Evolutionary conservation across 1,140 invertebrate species (phyloP).

Genomic region (Bombus pascuorum): DNA sequence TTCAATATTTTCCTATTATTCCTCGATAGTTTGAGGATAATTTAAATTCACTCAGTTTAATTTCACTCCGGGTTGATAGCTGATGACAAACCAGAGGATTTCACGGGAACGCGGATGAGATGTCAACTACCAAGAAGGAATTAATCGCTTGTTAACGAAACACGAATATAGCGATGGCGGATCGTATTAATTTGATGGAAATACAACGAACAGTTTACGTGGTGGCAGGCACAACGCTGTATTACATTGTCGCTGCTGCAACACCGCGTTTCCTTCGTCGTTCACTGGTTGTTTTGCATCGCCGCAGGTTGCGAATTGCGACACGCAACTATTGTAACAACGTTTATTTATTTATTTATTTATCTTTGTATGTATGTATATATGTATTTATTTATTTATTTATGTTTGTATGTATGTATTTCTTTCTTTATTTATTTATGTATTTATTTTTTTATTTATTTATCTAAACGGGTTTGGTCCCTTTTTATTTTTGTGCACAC

Average conservation of each 20-base stretch:
- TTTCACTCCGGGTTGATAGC: too few relatives aligned
- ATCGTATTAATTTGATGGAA: constrained; percentile 9
- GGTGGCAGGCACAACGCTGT: background rate
- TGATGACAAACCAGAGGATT: background rate
- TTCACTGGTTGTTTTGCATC: background rate
- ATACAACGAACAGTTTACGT: background rate
- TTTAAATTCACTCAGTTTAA: too few relatives aligned
- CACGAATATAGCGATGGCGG: background rate
- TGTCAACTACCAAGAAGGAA: constrained; percentile 8
- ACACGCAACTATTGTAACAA: background rate
- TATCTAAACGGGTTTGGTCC: too few relatives aligned
- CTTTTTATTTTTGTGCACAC: too few relatives aligned
- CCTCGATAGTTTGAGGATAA: too few relatives aligned
- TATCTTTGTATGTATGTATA: too few relatives aligned
- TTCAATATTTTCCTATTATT: too few relatives aligned
- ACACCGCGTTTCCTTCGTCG: background rate
- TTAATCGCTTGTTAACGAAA: constrained; percentile 27
- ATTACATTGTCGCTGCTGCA: background rate
- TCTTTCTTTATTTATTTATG: too few relatives aligned
- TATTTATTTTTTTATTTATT: too few relatives aligned
- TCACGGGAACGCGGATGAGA: background rate
- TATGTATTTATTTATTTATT: too few relatives aligned
- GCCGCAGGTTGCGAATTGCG: background rate
- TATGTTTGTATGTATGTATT: too few relatives aligned
- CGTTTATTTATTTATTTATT: too few relatives aligned